A percentile compares a stretch with the other conserved stretches of the same genome.
These are phyloP conservation scores for Probosciger aterrimus DNA, from an alignment of 2,113 vertebrate genomes.

Conservation along the genomic window DNA sequence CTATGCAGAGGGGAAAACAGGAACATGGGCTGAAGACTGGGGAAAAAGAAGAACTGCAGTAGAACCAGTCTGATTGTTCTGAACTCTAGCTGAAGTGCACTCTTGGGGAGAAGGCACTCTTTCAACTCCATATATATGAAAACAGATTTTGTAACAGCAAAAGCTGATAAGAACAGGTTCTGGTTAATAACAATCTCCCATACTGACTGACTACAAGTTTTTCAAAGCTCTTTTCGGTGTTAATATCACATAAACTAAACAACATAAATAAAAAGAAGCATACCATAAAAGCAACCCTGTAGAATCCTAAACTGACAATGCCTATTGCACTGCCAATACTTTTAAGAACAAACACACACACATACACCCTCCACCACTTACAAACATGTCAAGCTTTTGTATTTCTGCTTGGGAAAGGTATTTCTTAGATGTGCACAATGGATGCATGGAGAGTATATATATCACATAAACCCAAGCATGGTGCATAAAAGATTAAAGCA, in stretches of 20 bases:
- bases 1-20: rapidly evolving
- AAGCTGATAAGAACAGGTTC: background rate
- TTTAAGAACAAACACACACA: background rate
- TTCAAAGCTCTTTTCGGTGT: background rate
- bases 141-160: background rate
- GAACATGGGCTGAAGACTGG: background rate
- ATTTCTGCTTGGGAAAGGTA: background rate
- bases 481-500: background rate
- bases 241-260: background rate
- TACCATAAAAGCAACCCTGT: background rate
- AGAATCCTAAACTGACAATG: background rate
- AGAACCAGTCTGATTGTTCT: background rate
- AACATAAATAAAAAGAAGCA: background rate
- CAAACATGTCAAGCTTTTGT: background rate
- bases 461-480: background rate
- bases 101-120: background rate
- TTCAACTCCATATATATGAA: background rate
- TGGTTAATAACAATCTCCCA: background rate
- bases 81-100: background rate
- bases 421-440: background rate
- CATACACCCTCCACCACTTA: background rate
- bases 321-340: background rate
- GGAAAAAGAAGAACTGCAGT: background rate
- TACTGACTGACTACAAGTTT: background rate
- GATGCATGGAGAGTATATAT: background rate